Conservation (phyloP, 2,797 vertebrate species). For the Eleutherodactylus coqui region DNA sequence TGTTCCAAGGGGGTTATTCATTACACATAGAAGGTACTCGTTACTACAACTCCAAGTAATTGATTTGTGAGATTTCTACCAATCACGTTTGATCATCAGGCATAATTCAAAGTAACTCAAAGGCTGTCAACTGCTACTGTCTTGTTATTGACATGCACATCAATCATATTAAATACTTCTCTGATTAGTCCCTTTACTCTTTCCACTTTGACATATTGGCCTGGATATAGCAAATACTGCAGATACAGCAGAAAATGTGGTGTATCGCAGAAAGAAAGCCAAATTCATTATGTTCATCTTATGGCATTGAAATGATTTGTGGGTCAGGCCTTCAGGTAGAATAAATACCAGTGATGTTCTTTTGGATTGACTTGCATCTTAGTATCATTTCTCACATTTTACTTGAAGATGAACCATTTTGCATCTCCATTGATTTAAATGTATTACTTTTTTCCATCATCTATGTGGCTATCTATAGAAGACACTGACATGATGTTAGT, state of each 20-base stretch:
- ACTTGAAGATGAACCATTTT: constrained; percentile 12
- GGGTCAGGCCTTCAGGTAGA: constrained; percentile 38
- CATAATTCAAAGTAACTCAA: constrained; percentile 17
- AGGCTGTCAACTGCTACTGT: not conserved
- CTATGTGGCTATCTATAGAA: not conserved
- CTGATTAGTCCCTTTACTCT: constrained; percentile 51
- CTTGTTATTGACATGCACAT: constrained; percentile 52
- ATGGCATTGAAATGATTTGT: constrained; percentile 8
- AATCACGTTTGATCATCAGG: constrained; percentile 41
- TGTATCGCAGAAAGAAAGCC: not conserved
- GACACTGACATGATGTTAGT: not conserved
- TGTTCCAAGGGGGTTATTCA: constrained; percentile 62
- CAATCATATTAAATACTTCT: constrained; percentile 60
- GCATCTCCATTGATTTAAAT: constrained; percentile 1
- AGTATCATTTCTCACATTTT: constrained; percentile 46
- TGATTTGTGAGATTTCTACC: constrained; percentile 40
- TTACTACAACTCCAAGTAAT: constrained; percentile 32
- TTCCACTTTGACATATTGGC: constrained; percentile 57
- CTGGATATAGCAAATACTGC: constrained; percentile 20
- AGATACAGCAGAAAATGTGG: not conserved
- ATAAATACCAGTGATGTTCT: constrained; percentile 40
- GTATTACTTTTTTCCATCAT: not conserved
- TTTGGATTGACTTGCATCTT: constrained; percentile 16
- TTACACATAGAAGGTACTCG: constrained; percentile 46
- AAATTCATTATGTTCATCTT: not conserved